Evolutionary conservation across 2,113 vertebrate genomes (phyloP).

Genomic region (Chloebia gouldiae): DNA sequence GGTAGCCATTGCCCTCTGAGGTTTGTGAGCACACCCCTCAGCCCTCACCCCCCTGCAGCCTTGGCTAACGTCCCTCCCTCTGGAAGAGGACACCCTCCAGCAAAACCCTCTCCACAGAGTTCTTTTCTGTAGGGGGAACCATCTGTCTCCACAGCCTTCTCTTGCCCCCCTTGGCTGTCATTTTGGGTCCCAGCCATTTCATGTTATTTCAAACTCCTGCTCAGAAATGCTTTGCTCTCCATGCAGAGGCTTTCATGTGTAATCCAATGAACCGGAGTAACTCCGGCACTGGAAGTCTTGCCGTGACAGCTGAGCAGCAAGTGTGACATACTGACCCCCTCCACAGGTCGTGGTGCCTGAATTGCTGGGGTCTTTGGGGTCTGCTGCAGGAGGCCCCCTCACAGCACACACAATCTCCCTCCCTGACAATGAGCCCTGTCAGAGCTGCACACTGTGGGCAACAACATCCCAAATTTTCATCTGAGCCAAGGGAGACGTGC

Average conservation of each 20-base stretch:
- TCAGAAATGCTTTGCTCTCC: constrained; percentile 65
- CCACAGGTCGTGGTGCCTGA: background rate
- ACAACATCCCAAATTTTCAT: background rate
- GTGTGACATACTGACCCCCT: constrained; percentile 47
- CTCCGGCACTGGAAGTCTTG: background rate
- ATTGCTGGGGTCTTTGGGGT: background rate
- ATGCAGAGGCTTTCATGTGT: constrained; percentile 62
- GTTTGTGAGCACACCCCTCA: background rate
- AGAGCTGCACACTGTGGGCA: background rate
- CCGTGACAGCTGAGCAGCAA: constrained; percentile 61
- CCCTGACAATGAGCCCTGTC: background rate
- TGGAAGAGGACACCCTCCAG: background rate
- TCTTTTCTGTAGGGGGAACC: background rate
- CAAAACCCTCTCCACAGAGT: background rate
- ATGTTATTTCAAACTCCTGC: constrained; percentile 63
- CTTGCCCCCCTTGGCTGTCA: background rate
- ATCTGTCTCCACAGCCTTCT: background rate
- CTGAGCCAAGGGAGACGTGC: accelerated
- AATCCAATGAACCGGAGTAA: constrained; percentile 60
- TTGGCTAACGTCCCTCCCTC: background rate
- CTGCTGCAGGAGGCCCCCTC: background rate
- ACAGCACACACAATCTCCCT: background rate
- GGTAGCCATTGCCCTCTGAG: background rate
- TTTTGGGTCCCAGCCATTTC: constrained; percentile 40
- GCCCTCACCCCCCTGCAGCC: background rate